phyloP scores from a whole-genome alignment of 2,888 invertebrate species.

The Parelbella ahira region DNA sequence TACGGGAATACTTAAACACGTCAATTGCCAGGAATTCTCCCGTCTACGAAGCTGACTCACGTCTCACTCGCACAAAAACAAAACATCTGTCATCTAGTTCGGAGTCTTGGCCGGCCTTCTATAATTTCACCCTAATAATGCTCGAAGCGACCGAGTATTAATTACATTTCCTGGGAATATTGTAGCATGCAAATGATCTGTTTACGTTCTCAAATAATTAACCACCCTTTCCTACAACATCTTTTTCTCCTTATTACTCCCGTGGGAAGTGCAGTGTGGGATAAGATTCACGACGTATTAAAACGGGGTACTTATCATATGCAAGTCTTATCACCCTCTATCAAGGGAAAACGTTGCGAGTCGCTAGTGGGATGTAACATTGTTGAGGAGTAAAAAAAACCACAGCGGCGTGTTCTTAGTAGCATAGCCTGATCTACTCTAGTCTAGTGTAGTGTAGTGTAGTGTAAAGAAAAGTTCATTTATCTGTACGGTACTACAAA shows the following conservation, averaged over 20 bases:
- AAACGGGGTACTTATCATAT: conserved; percentile 22
- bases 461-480: no score
- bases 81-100: conserved; percentile 27
- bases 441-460: conserved; percentile 10
- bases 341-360: conserved; percentile 12
- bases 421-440: no score
- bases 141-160: conserved; percentile 17
- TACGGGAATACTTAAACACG: conserved; percentile 45
- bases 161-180: conserved; percentile 29
- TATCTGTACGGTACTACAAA: conserved; percentile 30
- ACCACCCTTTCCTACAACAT: conserved; percentile 30
- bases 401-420: background rate
- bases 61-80: conserved; percentile 29
- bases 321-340: conserved; percentile 21
- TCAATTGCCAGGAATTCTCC: conserved; percentile 32
- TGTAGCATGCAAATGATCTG: conserved; percentile 32
- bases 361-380: conserved; percentile 3
- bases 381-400: conserved; percentile 9
- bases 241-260: conserved; percentile 32
- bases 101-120: conserved; percentile 7
- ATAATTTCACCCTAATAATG: conserved; percentile 33
- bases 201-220: conserved; percentile 33
- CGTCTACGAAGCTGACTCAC: conserved; percentile 29
- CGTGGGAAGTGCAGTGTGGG: conserved; percentile 32
- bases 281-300: conserved; percentile 28